Evolutionary conservation across 1,140 invertebrate species (phyloP).

Genomic region (Araneus ventricosus): DNA sequence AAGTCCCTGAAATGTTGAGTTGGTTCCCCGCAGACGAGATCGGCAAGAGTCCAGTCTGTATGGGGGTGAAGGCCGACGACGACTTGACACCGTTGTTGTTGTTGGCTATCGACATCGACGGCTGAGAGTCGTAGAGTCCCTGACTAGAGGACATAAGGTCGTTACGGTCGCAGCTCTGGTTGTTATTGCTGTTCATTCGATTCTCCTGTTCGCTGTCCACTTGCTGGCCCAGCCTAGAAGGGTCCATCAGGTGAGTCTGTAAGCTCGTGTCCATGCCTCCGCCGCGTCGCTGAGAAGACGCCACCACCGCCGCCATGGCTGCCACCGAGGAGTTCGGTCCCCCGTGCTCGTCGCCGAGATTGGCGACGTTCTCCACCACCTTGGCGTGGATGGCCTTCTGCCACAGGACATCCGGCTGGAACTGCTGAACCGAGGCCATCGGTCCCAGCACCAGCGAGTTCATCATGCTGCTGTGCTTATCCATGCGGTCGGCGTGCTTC

Average conservation of each 20-base stretch:
- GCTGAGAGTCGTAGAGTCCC: conserved; percentile 67
- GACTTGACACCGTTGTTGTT: conserved; percentile 44
- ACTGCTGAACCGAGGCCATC: conserved; percentile 39
- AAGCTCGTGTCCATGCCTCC: conserved; percentile 62
- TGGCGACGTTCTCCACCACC: conserved; percentile 20
- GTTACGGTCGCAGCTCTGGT: conserved; percentile 50
- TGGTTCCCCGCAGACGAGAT: conserved; percentile 58
- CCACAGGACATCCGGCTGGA: conserved; percentile 68
- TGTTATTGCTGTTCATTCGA: conserved; percentile 45
- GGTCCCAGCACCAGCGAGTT: conserved; percentile 47
- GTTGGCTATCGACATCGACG: conserved; percentile 47
- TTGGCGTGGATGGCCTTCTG: conserved; percentile 69
- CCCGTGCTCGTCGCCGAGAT: background rate
- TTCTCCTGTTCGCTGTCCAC: conserved; percentile 61
- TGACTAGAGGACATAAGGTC: conserved; percentile 68
- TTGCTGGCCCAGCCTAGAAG: conserved; percentile 41
- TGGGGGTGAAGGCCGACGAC: conserved; percentile 88
- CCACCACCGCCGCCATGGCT: conserved; percentile 71
- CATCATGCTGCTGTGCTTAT: conserved; percentile 69
- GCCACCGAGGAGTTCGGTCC: conserved; percentile 66
- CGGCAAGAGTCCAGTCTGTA: conserved; percentile 79
- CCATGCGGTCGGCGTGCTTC: conserved; percentile 83
- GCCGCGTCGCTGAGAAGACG: conserved; percentile 55
- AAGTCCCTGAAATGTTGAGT: conserved; percentile 64
- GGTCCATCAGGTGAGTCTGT: conserved; percentile 65